These are phyloP conservation scores for Orussus abietinus DNA, from an alignment of 1,140 invertebrate species.

Conservation along the genomic window DNA sequence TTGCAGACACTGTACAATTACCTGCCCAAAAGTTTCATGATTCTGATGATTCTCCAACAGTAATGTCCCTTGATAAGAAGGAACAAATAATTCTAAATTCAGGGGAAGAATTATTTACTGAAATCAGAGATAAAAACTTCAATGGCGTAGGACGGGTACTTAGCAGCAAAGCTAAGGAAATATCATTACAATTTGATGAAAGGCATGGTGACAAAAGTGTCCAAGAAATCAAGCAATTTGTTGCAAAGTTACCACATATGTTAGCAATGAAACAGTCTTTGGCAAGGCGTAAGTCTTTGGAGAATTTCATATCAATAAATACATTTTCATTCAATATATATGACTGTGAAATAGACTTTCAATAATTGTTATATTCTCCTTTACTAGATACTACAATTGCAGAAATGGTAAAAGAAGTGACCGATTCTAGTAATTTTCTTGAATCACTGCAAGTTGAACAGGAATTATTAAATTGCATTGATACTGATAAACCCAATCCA, in stretches of 20 bases:
- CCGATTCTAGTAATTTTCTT: slow-evolving; percentile 63
- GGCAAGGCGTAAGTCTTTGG: slow-evolving; percentile 53
- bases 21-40: slow-evolving; percentile 79
- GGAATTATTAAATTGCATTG: slow-evolving; percentile 86
- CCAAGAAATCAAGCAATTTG: slow-evolving; percentile 91
- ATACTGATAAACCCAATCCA: slow-evolving; percentile 81
- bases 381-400: slow-evolving; percentile 72
- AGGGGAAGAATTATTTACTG: slow-evolving; percentile 82
- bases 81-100: slow-evolving; percentile 89
- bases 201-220: slow-evolving; percentile 82
- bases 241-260: slow-evolving; percentile 83
- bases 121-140: slow-evolving; percentile 91
- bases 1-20: slow-evolving; percentile 74
- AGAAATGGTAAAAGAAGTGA: slow-evolving; percentile 71
- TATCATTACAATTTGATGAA: slow-evolving; percentile 84
- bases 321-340: background rate
- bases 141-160: slow-evolving; percentile 84
- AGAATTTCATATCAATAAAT: background rate
- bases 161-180: slow-evolving; percentile 81
- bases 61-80: slow-evolving; percentile 63
- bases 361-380: slow-evolving; percentile 15
- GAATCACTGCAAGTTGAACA: slow-evolving; percentile 75
- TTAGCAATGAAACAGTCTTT: slow-evolving; percentile 83
- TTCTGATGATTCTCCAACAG: slow-evolving; percentile 60
- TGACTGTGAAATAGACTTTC: background rate